Percentiles rank a stretch among this genome's conserved stretches.
Conservation (phyloP, 2,797 vertebrate species). For the Mormyrus proboscirostris region DNA sequence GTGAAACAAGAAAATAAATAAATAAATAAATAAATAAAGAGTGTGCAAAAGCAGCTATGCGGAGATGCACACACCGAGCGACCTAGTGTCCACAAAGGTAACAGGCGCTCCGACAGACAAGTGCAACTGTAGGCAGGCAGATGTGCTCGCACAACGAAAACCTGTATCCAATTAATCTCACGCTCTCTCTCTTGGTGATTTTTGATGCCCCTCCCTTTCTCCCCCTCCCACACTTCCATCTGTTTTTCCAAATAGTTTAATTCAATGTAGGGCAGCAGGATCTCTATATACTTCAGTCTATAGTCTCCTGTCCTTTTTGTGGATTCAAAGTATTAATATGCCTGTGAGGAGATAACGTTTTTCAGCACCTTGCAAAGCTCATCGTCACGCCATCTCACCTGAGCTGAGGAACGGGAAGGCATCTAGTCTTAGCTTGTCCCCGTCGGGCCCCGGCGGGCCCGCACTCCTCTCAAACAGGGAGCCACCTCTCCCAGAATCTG, state of each 20-base stretch:
- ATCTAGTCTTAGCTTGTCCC: conserved; percentile 80
- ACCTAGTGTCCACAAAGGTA: neutral
- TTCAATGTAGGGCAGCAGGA: neutral
- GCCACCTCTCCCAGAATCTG: conserved; percentile 62
- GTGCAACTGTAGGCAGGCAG: conserved; percentile 21
- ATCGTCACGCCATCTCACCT: conserved; percentile 57
- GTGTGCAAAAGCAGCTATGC: conserved; percentile 29
- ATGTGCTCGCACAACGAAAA: conserved; percentile 18
- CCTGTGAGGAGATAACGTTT: neutral
- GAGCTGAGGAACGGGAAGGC: conserved; percentile 77
- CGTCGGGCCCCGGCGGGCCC: conserved; percentile 62
- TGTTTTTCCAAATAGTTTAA: neutral
- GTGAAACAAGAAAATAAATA: conserved; percentile 17
- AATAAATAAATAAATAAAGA: conserved; percentile 17
- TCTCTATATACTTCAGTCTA: neutral
- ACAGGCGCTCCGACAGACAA: neutral
- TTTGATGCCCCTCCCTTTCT: conserved; percentile 47
- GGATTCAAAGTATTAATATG: neutral
- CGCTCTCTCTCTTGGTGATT: neutral
- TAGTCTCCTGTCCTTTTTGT: neutral
- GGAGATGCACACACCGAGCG: conserved; percentile 15
- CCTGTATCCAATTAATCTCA: conserved; percentile 11
- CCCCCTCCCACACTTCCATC: neutral
- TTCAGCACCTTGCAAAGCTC: too few species aligned
- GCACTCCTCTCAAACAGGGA: conserved; percentile 70